These are phyloP conservation scores for Ditylenchus dipsaci DNA, from an alignment of 1,140 invertebrate genomes.

Conservation along the genomic window DNA sequence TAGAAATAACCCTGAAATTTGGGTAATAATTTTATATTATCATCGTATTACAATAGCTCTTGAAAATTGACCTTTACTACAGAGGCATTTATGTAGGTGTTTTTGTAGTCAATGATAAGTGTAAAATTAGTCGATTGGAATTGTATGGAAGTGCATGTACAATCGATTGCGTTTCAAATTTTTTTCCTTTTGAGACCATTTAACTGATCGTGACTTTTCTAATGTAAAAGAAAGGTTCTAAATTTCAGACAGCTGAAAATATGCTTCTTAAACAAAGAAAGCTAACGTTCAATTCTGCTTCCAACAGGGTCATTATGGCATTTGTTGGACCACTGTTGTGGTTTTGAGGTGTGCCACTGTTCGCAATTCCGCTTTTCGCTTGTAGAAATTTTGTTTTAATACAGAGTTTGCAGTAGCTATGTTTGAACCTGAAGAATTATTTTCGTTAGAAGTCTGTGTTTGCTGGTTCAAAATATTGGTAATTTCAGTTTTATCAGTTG, in stretches of 20 bases:
- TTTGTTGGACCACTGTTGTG: not conserved
- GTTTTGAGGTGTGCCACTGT: not conserved
- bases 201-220: conserved; percentile 32
- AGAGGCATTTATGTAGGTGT: conserved; percentile 54
- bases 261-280: not conserved
- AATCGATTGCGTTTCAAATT: conserved; percentile 47
- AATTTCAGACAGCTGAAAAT: not conserved
- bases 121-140: conserved; percentile 46
- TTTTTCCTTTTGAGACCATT: conserved; percentile 48
- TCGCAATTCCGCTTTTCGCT: not conserved
- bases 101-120: conserved; percentile 45
- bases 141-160: conserved; percentile 53
- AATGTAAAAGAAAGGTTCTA: conserved; percentile 26
- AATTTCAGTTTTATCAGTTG: not conserved
- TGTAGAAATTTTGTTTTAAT: not conserved
- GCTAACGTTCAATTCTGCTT: conserved; percentile 37
- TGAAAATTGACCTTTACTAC: conserved; percentile 45
- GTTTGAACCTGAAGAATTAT: not conserved
- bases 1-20: conserved; percentile 56
- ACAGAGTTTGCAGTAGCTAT: not conserved
- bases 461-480: not conserved
- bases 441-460: not conserved
- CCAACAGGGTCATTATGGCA: conserved; percentile 20
- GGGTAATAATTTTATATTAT: too few relatives aligned
- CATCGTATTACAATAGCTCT: too few relatives aligned